Conservation (phyloP, 2,113 vertebrate species). For the Dinomys branickii region DNA sequence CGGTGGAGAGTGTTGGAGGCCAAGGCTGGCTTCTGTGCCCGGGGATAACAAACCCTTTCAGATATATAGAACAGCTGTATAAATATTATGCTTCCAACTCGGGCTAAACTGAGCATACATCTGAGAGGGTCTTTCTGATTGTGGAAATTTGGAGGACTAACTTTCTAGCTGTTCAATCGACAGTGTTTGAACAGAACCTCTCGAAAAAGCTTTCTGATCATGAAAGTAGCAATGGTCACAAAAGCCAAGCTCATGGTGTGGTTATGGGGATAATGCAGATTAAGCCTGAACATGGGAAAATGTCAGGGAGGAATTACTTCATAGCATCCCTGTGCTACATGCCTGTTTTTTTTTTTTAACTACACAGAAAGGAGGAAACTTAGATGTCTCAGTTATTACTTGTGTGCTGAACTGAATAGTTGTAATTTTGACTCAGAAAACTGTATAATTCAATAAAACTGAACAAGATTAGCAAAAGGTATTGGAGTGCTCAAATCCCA, state of each 20-base stretch:
- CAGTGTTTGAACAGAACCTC: background rate
- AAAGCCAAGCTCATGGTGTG: background rate
- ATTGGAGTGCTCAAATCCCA: background rate
- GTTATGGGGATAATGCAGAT: rapidly evolving
- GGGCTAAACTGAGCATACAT: background rate
- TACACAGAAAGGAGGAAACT: background rate
- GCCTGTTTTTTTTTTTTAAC: background rate
- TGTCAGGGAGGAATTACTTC: rapidly evolving
- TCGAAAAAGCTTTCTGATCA: background rate
- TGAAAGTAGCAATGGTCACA: background rate
- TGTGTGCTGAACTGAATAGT: background rate
- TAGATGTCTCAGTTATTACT: background rate
- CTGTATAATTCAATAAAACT: background rate
- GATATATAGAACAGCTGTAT: background rate
- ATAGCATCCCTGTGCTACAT: rapidly evolving
- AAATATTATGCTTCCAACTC: background rate
- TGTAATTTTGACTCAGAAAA: background rate
- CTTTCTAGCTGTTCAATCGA: background rate
- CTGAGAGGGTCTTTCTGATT: background rate
- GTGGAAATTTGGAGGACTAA: background rate
- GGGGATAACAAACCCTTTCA: background rate
- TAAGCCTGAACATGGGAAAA: background rate
- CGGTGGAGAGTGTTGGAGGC: too few species aligned
- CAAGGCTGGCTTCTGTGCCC: background rate
- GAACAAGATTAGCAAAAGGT: background rate